Percentiles rank a stretch among this genome's conserved stretches.
Conservation (phyloP, 2,113 vertebrate genomes). For the Oreocharis arfaki region DNA sequence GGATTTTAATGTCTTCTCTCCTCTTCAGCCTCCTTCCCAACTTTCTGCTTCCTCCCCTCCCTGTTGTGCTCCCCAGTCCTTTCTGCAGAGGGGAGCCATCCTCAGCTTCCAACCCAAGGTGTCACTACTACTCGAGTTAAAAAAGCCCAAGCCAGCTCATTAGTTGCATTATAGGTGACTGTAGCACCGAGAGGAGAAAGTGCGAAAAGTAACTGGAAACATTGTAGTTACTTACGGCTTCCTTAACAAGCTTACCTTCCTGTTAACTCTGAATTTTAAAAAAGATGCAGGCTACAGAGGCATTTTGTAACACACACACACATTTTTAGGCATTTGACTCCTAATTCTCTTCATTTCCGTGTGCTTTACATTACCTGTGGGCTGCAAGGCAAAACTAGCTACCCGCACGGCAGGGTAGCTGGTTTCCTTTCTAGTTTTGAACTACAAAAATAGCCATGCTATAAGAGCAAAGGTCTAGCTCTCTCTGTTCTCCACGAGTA, state of each 20-base stretch:
- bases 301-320: background rate
- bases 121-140: background rate
- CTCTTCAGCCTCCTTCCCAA: background rate
- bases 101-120: background rate
- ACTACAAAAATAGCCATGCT: background rate
- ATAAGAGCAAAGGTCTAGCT: background rate
- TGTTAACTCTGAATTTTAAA: background rate
- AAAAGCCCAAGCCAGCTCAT: background rate
- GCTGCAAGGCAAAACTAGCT: background rate
- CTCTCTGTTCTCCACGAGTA: background rate
- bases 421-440: constrained; percentile 5
- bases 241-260: background rate
- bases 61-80: background rate
- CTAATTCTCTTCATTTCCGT: background rate
- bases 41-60: background rate
- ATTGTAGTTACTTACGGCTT: background rate
- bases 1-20: background rate
- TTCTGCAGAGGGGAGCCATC: background rate
- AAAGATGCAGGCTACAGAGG: background rate
- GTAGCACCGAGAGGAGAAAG: background rate
- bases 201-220: background rate
- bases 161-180: background rate
- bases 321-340: background rate
- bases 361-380: background rate
- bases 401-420: background rate